A percentile compares a stretch with the other conserved stretches of the same genome.
phyloP scores from a whole-genome alignment of 2,113 vertebrate genomes.

The Mus musculus region DNA sequence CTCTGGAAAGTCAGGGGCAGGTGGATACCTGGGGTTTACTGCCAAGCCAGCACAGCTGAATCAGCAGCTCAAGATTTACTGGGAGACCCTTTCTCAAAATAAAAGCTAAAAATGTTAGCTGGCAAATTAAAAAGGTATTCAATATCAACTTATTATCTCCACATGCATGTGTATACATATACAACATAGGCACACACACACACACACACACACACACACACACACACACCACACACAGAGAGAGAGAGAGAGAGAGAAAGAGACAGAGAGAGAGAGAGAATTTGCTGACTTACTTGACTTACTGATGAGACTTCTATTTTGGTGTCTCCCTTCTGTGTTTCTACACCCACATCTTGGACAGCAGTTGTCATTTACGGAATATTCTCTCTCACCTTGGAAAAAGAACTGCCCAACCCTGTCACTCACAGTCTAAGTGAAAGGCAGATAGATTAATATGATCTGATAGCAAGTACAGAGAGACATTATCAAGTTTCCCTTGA shows the following conservation, averaged over 20 bases:
- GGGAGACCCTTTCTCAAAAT: not conserved
- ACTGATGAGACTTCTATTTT: not conserved
- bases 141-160: not conserved
- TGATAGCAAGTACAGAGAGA: not conserved
- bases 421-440: not conserved
- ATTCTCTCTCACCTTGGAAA: not conserved
- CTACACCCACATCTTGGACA: not conserved
- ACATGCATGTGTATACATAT: not conserved
- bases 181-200: not conserved
- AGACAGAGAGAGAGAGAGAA: no score
- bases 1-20: not conserved
- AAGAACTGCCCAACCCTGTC: not conserved
- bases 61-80: not conserved
- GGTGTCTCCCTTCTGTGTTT: not conserved
- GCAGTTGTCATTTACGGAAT: not conserved
- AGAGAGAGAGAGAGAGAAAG: no score
- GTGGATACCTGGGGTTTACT: not conserved
- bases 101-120: not conserved
- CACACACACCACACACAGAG: not conserved
- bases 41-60: not conserved
- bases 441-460: not conserved
- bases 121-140: not conserved
- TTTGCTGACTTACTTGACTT: not conserved
- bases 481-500: not conserved
- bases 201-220: no score